phyloP scores from a whole-genome alignment of 2,113 vertebrate genomes.

The Rhinolophus ferrumequinum region DNA sequence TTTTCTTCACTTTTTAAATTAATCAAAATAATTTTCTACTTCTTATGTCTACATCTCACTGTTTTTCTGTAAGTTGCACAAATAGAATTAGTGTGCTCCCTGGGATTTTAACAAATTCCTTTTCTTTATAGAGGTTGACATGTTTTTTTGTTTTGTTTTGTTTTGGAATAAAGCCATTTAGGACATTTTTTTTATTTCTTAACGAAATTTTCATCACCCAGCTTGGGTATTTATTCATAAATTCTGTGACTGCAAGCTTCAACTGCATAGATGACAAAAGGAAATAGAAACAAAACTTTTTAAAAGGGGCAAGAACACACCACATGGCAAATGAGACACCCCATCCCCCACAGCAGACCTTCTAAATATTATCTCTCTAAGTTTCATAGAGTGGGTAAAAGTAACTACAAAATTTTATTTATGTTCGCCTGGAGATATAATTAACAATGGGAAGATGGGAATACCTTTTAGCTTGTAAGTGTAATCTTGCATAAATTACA shows the following conservation, averaged over 20 bases:
- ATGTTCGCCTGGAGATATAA: conserved; percentile 69
- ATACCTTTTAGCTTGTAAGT: conserved; percentile 49
- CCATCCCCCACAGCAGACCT: neutral
- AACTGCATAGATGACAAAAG: neutral
- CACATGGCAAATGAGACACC: neutral
- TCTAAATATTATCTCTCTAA: conserved; percentile 28
- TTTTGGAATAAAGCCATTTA: neutral
- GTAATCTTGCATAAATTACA: conserved; percentile 59
- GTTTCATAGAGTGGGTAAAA: neutral
- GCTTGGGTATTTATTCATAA: neutral
- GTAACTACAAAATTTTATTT: conserved; percentile 53
- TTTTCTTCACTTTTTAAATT: neutral
- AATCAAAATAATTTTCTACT: neutral
- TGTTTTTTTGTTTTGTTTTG: neutral
- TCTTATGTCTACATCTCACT: neutral
- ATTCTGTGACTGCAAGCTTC: neutral
- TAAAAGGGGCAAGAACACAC: neutral
- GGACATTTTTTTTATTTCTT: conserved; percentile 5
- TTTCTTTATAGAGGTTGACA: neutral
- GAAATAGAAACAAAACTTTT: neutral
- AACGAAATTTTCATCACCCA: neutral
- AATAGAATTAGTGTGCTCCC: neutral
- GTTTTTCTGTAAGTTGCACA: neutral
- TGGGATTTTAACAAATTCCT: conserved; percentile 63
- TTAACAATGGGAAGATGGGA: conserved; percentile 66